Conservation (phyloP, 2,888 invertebrate genomes). For the Encarsia formosa region DNA sequence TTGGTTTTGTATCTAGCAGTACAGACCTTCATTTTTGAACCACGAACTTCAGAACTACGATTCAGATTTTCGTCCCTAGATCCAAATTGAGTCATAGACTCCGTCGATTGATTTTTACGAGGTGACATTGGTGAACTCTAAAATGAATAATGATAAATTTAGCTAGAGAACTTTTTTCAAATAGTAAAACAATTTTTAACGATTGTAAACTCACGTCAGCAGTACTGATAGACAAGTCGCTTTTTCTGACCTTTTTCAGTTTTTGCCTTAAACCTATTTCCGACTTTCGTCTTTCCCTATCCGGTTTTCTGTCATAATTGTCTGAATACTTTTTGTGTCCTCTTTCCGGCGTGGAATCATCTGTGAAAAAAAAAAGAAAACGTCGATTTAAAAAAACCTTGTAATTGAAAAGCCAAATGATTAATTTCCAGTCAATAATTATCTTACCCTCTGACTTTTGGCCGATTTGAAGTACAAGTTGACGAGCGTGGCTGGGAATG, state of each 20-base stretch:
- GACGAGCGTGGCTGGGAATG: conserved; percentile 91
- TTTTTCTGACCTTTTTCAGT: conserved; percentile 58
- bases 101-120: conserved; percentile 39
- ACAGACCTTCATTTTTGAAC: conserved; percentile 43
- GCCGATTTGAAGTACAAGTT: conserved; percentile 84
- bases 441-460: conserved; percentile 65
- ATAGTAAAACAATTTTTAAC: too few relatives aligned
- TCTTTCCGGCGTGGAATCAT: conserved; percentile 62
- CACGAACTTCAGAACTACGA: conserved; percentile 41
- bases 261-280: conserved; percentile 60
- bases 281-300: conserved; percentile 64
- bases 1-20: background rate
- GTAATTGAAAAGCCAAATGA: background rate
- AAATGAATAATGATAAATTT: conserved; percentile 7
- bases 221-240: conserved; percentile 38
- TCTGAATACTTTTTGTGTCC: conserved; percentile 60
- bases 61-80: conserved; percentile 41
- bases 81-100: conserved; percentile 33
- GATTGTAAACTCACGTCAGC: conserved; percentile 44
- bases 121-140: conserved; percentile 43
- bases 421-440: background rate
- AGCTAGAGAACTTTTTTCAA: too few relatives aligned
- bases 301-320: conserved; percentile 81
- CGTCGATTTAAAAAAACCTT: background rate
- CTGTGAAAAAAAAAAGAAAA: conserved; percentile 45